These are phyloP conservation scores for Pogonophryne albipinna DNA, from an alignment of 2,797 vertebrate species.

Conservation along the genomic window DNA sequence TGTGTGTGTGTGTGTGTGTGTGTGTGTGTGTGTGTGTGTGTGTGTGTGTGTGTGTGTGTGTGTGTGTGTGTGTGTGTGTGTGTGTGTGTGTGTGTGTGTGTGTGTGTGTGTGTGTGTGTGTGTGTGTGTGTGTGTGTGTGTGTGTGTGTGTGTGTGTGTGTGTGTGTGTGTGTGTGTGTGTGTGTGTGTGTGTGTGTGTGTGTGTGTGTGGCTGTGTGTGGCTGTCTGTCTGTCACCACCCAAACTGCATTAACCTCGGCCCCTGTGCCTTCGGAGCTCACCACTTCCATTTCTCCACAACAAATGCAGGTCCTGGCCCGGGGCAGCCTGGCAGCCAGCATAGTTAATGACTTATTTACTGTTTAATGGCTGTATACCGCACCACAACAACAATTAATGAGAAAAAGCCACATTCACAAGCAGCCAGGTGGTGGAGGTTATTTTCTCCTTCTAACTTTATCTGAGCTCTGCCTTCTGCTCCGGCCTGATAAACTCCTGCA, in stretches of 20 bases:
- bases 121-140: no score
- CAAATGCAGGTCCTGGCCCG: slow-evolving; percentile 83
- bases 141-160: no score
- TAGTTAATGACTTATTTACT: slow-evolving; percentile 88
- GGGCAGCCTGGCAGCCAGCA: slow-evolving; percentile 77
- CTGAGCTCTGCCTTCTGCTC: slow-evolving; percentile 80
- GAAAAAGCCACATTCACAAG: slow-evolving; percentile 78
- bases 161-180: not conserved
- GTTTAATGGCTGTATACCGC: slow-evolving; percentile 83
- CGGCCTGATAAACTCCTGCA: slow-evolving; percentile 77
- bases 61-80: no score
- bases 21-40: no score
- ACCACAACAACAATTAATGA: slow-evolving; percentile 85
- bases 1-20: no score
- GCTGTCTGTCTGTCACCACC: slow-evolving; percentile 76
- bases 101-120: no score
- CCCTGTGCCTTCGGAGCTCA: slow-evolving; percentile 79
- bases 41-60: no score
- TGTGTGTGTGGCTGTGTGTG: slow-evolving; percentile 3
- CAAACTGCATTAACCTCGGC: slow-evolving; percentile 84
- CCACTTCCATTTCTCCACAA: slow-evolving; percentile 83
- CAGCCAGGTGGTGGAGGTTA: slow-evolving; percentile 79
- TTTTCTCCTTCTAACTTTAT: slow-evolving; percentile 83
- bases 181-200: not conserved
- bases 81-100: no score